Percentiles rank a stretch among this genome's conserved stretches.
These are phyloP conservation scores for Mantis religiosa DNA, from an alignment of 2,888 invertebrate species.

Conservation along the genomic window DNA sequence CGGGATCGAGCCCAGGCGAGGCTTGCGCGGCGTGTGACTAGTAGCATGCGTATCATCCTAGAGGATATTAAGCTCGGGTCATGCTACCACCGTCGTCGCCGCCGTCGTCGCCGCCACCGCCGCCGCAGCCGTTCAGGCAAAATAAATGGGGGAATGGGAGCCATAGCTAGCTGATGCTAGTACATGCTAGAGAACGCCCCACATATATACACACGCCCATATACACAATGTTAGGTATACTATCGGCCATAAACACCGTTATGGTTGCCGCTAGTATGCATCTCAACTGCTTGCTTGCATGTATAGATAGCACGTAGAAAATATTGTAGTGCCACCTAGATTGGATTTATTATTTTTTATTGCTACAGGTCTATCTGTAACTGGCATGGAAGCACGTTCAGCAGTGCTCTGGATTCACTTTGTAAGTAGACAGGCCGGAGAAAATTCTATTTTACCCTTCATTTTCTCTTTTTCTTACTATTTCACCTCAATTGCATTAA, in stretches of 20 bases:
- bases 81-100: neutral
- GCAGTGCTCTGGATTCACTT: neutral
- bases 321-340: neutral
- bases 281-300: neutral
- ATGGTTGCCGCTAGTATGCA: neutral
- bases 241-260: neutral
- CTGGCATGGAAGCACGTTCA: neutral
- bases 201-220: neutral
- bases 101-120: no score
- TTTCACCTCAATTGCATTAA: neutral
- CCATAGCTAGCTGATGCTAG: neutral
- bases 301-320: neutral
- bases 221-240: neutral
- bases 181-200: neutral
- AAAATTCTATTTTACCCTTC: neutral
- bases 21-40: neutral
- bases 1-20: constrained; percentile 16
- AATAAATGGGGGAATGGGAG: neutral
- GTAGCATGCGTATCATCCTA: neutral
- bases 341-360: neutral
- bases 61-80: constrained; percentile 7
- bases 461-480: neutral
- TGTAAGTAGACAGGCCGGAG: neutral
- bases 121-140: neutral
- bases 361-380: neutral